Conservation (phyloP, 2,113 vertebrate species). For the Poeciliopsis prolifica region DNA sequence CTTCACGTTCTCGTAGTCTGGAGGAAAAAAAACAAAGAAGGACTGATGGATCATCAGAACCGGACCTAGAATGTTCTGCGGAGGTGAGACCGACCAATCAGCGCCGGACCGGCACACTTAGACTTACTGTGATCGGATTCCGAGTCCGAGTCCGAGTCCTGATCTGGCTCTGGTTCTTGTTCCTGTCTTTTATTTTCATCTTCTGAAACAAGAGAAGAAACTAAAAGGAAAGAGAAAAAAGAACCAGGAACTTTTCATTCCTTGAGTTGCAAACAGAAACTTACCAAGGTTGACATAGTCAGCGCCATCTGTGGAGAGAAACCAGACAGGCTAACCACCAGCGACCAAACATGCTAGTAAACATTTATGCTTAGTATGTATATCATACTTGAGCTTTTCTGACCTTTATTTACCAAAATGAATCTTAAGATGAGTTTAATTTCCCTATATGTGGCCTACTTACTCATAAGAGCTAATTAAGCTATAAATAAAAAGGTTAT, state of each 20-base stretch:
- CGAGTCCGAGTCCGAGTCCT: no score
- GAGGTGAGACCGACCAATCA: neutral
- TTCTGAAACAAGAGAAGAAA: neutral
- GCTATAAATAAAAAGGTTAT: no score
- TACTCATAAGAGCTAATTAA: no score
- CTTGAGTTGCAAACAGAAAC: neutral
- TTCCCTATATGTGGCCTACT: no score
- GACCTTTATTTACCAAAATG: no score
- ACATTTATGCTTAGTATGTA: no score
- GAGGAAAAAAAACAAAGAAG: no score
- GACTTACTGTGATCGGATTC: neutral
- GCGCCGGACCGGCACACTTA: no score
- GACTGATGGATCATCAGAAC: no score
- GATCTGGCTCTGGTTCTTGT: neutral
- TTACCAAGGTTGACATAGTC: conserved; percentile 53
- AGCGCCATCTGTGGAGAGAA: conserved; percentile 21
- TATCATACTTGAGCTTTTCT: no score
- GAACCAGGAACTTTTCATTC: neutral
- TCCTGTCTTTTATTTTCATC: neutral
- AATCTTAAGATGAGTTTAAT: no score
- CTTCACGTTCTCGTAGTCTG: conserved; percentile 39
- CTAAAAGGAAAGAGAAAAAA: neutral
- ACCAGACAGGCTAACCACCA: neutral
- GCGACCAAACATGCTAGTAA: neutral
- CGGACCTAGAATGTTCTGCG: neutral